Percentiles rank a stretch among this genome's conserved stretches.
phyloP scores from a whole-genome alignment of 2,797 vertebrate genomes.

The Rhinoraja longicauda region DNA sequence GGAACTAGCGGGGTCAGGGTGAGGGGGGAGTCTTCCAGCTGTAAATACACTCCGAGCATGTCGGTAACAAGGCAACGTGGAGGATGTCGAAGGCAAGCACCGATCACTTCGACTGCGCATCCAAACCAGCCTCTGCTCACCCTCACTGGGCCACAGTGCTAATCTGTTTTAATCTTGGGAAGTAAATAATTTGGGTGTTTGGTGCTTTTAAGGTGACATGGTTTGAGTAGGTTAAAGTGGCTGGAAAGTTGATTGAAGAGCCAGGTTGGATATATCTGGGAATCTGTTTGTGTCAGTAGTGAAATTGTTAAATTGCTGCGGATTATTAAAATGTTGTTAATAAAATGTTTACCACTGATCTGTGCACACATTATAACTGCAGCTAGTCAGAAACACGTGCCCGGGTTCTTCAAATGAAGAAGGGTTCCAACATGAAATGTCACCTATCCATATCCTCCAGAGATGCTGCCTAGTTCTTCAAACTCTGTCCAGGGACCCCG shows the following conservation, averaged over 20 bases:
- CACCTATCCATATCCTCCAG: too few relatives aligned
- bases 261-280: neutral
- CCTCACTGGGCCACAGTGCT: too few relatives aligned
- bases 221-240: neutral
- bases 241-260: neutral
- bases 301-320: neutral
- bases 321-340: neutral
- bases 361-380: neutral
- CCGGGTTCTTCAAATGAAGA: too few relatives aligned
- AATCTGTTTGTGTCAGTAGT: neutral
- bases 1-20: too few relatives aligned
- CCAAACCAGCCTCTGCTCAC: too few relatives aligned
- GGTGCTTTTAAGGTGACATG: neutral
- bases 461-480: too few relatives aligned
- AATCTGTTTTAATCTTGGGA: slow-evolving; percentile 1
- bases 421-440: too few relatives aligned
- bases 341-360: neutral
- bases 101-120: too few relatives aligned
- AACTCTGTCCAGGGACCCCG: too few relatives aligned
- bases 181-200: neutral
- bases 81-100: too few relatives aligned
- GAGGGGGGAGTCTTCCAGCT: neutral
- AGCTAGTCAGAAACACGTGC: too few relatives aligned
- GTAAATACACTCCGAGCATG: neutral
- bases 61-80: too few relatives aligned